These are phyloP conservation scores for Bombus huntii DNA, from an alignment of 1,140 invertebrate genomes.

Conservation along the genomic window DNA sequence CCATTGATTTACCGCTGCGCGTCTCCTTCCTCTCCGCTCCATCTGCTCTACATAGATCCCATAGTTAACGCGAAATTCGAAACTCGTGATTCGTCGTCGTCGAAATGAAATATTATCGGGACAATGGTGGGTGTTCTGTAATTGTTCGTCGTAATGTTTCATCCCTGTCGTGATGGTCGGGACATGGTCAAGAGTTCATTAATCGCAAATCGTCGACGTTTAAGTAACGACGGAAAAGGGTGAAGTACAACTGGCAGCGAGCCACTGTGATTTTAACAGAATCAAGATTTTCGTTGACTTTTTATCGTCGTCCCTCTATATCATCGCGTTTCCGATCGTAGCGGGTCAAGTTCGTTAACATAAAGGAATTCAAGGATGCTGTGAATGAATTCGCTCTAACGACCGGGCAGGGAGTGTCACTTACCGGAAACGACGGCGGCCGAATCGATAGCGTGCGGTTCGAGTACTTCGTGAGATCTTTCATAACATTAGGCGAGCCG, in stretches of 20 bases:
- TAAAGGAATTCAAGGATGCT: constrained; percentile 42
- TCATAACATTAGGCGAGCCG: constrained; percentile 50
- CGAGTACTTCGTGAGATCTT: constrained; percentile 55
- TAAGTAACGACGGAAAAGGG: neutral
- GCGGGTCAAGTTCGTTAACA: constrained; percentile 29
- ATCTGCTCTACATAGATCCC: neutral
- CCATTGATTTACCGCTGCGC: neutral
- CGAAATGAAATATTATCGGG: neutral
- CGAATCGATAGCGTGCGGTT: constrained; percentile 56
- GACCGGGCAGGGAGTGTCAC: constrained; percentile 54
- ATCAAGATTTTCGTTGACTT: constrained; percentile 47
- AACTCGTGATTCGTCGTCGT: neutral
- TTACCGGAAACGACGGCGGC: constrained; percentile 59
- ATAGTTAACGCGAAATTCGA: constrained; percentile 3
- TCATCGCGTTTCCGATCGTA: neutral
- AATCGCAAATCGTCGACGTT: constrained; percentile 17
- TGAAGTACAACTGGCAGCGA: constrained; percentile 18
- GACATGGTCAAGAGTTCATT: constrained; percentile 24
- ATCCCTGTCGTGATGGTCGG: neutral
- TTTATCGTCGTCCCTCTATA: constrained; percentile 21
- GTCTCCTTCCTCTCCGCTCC: neutral
- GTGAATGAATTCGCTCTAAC: constrained; percentile 62
- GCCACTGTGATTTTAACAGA: constrained; percentile 34
- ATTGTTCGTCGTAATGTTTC: constrained; percentile 9
- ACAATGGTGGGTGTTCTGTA: neutral